phyloP scores from a whole-genome alignment of 2,888 invertebrate genomes.

The Rhingia rostrata region DNA sequence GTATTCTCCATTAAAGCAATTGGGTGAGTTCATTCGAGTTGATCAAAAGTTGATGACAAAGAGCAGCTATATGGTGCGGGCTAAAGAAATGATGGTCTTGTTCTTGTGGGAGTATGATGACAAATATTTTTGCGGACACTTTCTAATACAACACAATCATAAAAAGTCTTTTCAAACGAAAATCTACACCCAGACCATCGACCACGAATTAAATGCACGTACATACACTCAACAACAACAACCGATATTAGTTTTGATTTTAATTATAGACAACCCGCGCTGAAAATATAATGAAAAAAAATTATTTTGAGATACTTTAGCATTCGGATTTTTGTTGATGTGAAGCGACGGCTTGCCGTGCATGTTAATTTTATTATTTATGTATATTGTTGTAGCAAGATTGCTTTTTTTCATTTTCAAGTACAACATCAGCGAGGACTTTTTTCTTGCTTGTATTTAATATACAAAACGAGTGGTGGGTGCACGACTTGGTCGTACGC shows the following conservation, averaged over 20 bases:
- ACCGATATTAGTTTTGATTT: conserved; percentile 33
- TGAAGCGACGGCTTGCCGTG: neutral
- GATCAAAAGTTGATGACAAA: conserved; percentile 11
- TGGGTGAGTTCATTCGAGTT: conserved; percentile 49
- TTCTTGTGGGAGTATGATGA: conserved; percentile 6
- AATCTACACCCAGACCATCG: neutral
- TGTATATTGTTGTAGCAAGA: no score
- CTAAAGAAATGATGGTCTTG: neutral
- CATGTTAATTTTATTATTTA: no score
- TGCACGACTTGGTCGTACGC: no score
- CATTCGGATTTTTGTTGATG: conserved; percentile 3
- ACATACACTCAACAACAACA: neutral
- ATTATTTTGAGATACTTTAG: conserved; percentile 51
- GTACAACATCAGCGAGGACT: no score
- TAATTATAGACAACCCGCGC: conserved; percentile 45
- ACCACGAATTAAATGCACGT: neutral
- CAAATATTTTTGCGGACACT: conserved; percentile 36
- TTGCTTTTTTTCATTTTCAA: no score
- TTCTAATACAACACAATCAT: conserved; percentile 35
- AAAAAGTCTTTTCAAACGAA: neutral
- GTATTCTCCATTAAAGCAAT: conserved; percentile 33
- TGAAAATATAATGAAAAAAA: conserved; percentile 18
- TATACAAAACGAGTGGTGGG: no score
- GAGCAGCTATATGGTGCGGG: neutral
- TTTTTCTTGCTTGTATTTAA: no score